phyloP scores from a whole-genome alignment of 2,888 invertebrate species.

The Perizoma flavofasciatum region DNA sequence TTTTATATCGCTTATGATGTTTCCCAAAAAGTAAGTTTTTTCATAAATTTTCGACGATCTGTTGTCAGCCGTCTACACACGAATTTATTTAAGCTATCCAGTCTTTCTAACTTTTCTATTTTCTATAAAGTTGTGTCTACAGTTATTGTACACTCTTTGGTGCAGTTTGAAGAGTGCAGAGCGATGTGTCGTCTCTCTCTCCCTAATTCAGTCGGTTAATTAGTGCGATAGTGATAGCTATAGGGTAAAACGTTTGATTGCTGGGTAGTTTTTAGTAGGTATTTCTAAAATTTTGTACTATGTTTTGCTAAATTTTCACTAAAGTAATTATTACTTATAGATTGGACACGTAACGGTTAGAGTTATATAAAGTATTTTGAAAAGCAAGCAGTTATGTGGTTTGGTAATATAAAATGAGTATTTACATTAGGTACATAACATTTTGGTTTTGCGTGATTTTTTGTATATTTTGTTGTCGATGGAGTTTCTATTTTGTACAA shows the following conservation, averaged over 20 bases:
- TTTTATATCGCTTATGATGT: too few species aligned
- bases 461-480: slow-evolving; percentile 49
- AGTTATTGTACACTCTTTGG: slow-evolving; percentile 59
- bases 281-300: slow-evolving; percentile 84
- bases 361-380: slow-evolving; percentile 58
- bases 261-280: slow-evolving; percentile 78
- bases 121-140: slow-evolving; percentile 25
- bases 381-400: slow-evolving; percentile 55
- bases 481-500: slow-evolving; percentile 76
- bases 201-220: slow-evolving; percentile 58
- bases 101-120: slow-evolving; percentile 30
- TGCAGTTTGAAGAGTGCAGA: slow-evolving; percentile 50
- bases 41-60: slow-evolving; percentile 29
- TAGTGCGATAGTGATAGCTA: slow-evolving; percentile 79
- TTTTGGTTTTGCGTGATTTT: slow-evolving; percentile 39
- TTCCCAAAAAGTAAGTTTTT: too few species aligned
- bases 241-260: slow-evolving; percentile 76
- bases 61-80: slow-evolving; percentile 40
- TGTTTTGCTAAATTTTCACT: slow-evolving; percentile 84
- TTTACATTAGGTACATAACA: slow-evolving; percentile 22
- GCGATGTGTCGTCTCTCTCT: slow-evolving; percentile 54
- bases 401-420: slow-evolving; percentile 45
- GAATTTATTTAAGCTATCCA: slow-evolving; percentile 38
- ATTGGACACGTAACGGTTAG: slow-evolving; percentile 77
- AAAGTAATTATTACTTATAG: slow-evolving; percentile 65